These are phyloP conservation scores for Ammodytes marinus DNA, from an alignment of 2,113 vertebrate genomes.

Conservation along the genomic window DNA sequence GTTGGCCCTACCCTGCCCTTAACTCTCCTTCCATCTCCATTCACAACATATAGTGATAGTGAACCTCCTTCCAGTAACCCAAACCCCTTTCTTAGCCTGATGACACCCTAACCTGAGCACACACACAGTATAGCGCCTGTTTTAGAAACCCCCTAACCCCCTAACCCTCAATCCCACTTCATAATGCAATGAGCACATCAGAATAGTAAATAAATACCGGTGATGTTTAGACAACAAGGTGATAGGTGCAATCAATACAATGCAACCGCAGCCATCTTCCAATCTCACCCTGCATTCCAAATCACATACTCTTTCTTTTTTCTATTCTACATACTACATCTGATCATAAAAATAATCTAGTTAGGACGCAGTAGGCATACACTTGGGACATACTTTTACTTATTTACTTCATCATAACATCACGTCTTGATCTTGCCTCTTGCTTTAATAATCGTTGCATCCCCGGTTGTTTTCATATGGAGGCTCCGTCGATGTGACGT, in stretches of 20 bases:
- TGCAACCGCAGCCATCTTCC: conserved; percentile 26
- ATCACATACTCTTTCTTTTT: too few relatives aligned
- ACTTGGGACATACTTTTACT: too few relatives aligned
- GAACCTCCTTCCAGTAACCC: conserved; percentile 82
- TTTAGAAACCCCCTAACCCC: too few relatives aligned
- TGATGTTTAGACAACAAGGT: conserved; percentile 59
- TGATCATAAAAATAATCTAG: too few relatives aligned
- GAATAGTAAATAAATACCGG: conserved; percentile 61
- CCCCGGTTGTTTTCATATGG: too few relatives aligned
- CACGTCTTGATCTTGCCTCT: too few relatives aligned
- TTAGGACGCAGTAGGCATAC: too few relatives aligned
- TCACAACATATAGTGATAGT: conserved; percentile 79
- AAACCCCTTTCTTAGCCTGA: conserved; percentile 79
- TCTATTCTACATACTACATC: too few relatives aligned
- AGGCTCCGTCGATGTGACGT: too few relatives aligned
- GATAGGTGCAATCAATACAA: conserved; percentile 48
- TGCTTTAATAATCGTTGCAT: too few relatives aligned
- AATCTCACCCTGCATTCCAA: conserved; percentile 19
- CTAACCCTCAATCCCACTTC: conserved; percentile 66
- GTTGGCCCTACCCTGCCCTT: conserved; percentile 75
- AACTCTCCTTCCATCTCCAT: conserved; percentile 66
- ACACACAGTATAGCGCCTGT: conserved; percentile 83
- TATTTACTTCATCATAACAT: too few relatives aligned
- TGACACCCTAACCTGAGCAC: conserved; percentile 76
- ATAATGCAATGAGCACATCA: conserved; percentile 77